phyloP scores from a whole-genome alignment of 2,113 vertebrate species.

The Aphyosemion australe region DNA sequence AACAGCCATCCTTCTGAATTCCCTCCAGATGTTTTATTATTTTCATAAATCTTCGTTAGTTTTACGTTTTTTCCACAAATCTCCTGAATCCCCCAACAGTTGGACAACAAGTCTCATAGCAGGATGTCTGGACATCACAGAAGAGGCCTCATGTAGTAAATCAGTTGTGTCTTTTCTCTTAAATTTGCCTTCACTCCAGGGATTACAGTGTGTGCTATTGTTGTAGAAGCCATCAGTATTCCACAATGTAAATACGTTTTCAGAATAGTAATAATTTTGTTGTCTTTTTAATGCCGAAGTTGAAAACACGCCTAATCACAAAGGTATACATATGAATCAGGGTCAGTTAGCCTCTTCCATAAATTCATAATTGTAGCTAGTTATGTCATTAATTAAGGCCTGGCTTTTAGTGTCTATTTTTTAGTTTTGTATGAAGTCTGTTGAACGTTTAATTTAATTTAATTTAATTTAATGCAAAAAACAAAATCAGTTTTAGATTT shows the following conservation, averaged over 20 bases:
- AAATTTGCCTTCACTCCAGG: constrained; percentile 56
- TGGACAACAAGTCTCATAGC: constrained; percentile 22
- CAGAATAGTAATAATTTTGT: constrained; percentile 31
- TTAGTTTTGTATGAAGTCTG: constrained; percentile 24
- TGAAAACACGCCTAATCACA: constrained; percentile 45
- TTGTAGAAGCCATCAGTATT: constrained; percentile 45
- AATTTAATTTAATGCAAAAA: constrained; percentile 22
- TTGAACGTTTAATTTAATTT: constrained; percentile 28
- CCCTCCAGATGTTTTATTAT: constrained; percentile 29
- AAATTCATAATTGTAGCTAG: constrained; percentile 54
- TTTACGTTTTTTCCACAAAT: constrained; percentile 65
- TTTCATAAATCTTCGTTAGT: constrained; percentile 25
- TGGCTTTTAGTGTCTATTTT: constrained; percentile 42
- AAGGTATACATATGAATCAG: constrained; percentile 41
- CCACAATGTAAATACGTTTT: constrained; percentile 12
- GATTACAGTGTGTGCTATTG: constrained; percentile 37
- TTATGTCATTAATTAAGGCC: constrained; percentile 48
- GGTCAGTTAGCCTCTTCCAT: constrained; percentile 57
- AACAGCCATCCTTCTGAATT: constrained; percentile 29
- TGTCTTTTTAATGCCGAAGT: constrained; percentile 17
- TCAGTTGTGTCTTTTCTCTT: neutral
- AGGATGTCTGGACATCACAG: constrained; percentile 12
- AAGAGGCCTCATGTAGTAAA: constrained; percentile 45
- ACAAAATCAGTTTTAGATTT: constrained; percentile 23
- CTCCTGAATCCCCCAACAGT: constrained; percentile 71